phyloP scores from a whole-genome alignment of 2,113 vertebrate genomes.

The Rhadina sibilatrix region DNA sequence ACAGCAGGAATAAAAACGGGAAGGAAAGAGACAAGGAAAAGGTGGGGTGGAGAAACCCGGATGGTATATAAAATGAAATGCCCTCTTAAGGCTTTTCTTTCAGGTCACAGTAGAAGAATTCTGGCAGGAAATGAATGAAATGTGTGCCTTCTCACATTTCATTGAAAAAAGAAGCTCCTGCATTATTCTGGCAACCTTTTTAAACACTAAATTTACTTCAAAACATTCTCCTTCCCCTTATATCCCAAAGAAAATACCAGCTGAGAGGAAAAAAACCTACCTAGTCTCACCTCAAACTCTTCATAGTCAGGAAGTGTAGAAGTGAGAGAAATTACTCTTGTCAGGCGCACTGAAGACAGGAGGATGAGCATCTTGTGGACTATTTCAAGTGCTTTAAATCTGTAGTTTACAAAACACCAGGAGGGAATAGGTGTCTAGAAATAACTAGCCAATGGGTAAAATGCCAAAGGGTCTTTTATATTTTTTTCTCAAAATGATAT shows the following conservation, averaged over 20 bases:
- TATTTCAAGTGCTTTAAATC: neutral
- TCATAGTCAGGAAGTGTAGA: neutral
- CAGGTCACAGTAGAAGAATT: neutral
- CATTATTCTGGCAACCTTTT: neutral
- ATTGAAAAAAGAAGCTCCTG: neutral
- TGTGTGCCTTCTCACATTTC: neutral
- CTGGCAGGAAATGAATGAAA: neutral
- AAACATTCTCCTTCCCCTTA: neutral
- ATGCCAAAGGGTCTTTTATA: neutral
- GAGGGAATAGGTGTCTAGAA: neutral
- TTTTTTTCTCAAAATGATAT: neutral
- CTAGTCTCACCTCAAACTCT: neutral
- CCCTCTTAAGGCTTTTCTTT: neutral
- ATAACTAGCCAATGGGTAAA: neutral
- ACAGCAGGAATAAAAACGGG: neutral
- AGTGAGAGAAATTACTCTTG: neutral
- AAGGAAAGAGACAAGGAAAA: neutral
- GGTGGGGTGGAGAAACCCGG: rapidly evolving
- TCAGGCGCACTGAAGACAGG: neutral
- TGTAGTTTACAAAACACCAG: neutral
- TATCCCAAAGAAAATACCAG: neutral
- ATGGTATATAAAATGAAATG: neutral
- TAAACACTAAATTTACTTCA: neutral
- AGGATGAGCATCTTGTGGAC: neutral
- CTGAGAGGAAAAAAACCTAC: neutral